Evolutionary conservation across 2,113 vertebrate genomes (phyloP).

Genomic region (Hypanus sabinus): DNA sequence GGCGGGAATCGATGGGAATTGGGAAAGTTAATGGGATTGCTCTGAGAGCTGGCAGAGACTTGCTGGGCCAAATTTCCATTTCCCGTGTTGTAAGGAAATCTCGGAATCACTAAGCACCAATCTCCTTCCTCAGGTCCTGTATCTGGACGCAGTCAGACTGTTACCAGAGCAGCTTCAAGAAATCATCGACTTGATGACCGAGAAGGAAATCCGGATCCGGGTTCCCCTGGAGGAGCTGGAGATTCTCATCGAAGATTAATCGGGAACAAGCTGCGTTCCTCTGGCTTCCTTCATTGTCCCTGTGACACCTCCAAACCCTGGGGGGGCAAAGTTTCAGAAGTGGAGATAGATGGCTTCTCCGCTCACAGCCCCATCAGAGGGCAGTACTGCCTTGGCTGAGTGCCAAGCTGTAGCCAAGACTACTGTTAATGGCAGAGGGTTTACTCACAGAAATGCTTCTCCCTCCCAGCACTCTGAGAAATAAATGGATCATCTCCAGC

Average conservation of each 20-base stretch:
- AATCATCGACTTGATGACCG: constrained; percentile 75
- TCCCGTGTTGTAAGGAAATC: too few species aligned
- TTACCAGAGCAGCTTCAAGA: constrained; percentile 76
- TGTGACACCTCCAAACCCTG: not conserved
- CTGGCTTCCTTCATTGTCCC: not conserved
- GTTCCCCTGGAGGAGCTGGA: constrained; percentile 83
- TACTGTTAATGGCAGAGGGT: not conserved
- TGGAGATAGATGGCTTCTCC: not conserved
- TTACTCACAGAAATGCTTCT: too few species aligned
- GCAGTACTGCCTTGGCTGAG: not conserved
- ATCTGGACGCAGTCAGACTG: constrained; percentile 75
- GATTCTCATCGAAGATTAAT: constrained; percentile 76
- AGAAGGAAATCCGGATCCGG: constrained; percentile 79
- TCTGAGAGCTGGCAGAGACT: too few species aligned
- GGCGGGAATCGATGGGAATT: too few species aligned
- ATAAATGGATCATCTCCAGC: not conserved
- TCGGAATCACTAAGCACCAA: not conserved
- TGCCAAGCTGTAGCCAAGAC: not conserved
- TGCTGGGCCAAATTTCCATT: too few species aligned
- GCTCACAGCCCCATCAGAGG: not conserved
- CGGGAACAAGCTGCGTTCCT: not conserved
- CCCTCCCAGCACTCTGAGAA: not conserved
- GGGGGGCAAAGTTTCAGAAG: not conserved
- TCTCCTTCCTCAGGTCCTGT: constrained; percentile 61
- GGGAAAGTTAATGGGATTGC: too few species aligned